Base-by-base conservation (phyloP, 2,797 vertebrate genomes). In the Cossypha niveicapilla region DNA sequence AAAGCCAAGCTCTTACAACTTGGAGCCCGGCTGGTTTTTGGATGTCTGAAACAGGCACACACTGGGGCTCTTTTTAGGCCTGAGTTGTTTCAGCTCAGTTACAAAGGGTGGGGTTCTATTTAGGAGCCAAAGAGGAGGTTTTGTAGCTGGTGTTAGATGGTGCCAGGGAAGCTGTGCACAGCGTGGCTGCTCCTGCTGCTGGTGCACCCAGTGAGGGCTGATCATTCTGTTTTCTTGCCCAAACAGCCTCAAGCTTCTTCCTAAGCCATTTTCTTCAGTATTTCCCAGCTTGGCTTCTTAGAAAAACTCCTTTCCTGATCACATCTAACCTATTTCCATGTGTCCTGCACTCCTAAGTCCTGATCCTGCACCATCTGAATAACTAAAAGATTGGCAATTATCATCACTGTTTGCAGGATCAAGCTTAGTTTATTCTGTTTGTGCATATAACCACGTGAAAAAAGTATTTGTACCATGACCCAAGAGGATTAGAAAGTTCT, bases 21-120 rank as follows among this genome's bases (percentile, higher is more conserved):
- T 28, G 81, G 92, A 92, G 78, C 84, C 88, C 14, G 23, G 1
- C 67, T 82, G 92, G 19, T 61, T 86, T 91, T 87, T 86, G 78
- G 81, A 58, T 1, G 84, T 77, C 78, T 88, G 90, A 39, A 58
- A n/a, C 35, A 91, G 65, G 78, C 92, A 66, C 65, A 51, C 2
- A 2, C 8, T 87, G 75, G 32, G 44, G 18, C 58, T 87, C 50
- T 28, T 78, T 57, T 65, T 93, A 30, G 82, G 61, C 83, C 81
- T 34, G 34, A 34, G 28, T 93, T 90, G 90, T 51, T 86, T 25
- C n/a, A 81, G 58, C 32, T 74, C 61, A 45, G 1, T 61, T 86
- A 13, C 32, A 62, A 14, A 58, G 30, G 32, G 7, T 16, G 82
- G 68, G 67, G n/a, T n/a, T 8, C 61, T 82, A 14, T 48, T 82